Conservation (phyloP, 2,113 vertebrate genomes). For the Tragelaphus strepsiceros region DNA sequence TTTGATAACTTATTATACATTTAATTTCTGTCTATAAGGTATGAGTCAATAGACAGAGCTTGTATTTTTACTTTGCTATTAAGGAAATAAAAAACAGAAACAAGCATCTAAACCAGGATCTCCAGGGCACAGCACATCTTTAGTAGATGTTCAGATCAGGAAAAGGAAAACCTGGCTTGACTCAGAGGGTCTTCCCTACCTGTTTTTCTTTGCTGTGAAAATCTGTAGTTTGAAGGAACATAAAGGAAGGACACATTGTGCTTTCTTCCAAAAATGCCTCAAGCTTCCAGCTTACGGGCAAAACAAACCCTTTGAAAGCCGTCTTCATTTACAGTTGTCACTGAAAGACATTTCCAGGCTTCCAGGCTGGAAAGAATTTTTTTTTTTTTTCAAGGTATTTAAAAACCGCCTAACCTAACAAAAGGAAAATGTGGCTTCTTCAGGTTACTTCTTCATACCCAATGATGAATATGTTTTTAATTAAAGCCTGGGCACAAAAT, state of each 20-base stretch:
- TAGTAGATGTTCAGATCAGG: neutral
- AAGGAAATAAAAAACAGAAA: neutral
- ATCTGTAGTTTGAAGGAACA: neutral
- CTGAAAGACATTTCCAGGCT: neutral
- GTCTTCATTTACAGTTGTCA: neutral
- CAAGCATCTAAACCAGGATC: neutral
- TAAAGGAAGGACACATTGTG: neutral
- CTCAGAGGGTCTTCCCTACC: neutral
- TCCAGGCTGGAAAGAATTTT: neutral
- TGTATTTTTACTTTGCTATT: neutral
- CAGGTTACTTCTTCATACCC: slow-evolving; percentile 16
- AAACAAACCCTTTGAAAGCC: neutral
- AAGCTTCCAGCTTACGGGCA: neutral
- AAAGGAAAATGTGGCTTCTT: neutral
- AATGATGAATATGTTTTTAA: slow-evolving; percentile 67
- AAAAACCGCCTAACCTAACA: slow-evolving; percentile 20
- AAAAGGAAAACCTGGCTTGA: neutral
- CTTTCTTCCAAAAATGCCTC: neutral
- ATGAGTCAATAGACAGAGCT: neutral
- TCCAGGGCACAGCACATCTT: neutral
- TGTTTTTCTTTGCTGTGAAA: neutral
- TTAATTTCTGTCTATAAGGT: slow-evolving; percentile 18
- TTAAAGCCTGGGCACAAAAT: slow-evolving; percentile 71
- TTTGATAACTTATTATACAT: neutral
- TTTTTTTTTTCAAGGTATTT: slow-evolving; percentile 3